Conservation (phyloP, 2,113 vertebrate species). For the Malurus elegans region DNA sequence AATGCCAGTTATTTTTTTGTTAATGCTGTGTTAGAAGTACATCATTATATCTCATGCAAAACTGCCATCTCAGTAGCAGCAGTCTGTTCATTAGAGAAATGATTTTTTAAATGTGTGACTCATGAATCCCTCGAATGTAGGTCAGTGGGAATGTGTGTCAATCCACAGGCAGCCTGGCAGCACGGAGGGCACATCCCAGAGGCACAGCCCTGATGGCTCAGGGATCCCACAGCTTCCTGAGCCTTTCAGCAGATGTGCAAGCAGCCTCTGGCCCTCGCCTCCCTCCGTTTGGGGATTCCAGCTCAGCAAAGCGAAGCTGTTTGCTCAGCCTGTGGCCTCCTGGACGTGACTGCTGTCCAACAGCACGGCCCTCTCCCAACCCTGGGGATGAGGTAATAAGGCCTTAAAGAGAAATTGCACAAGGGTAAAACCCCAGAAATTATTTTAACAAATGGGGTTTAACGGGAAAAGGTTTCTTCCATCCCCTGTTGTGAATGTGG, state of each 20-base stretch:
- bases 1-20: not conserved
- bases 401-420: not conserved
- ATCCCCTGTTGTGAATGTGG: not conserved
- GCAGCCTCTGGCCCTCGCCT: not conserved
- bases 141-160: not conserved
- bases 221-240: not conserved
- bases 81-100: not conserved
- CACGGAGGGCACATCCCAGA: not conserved
- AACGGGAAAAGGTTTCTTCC: not conserved
- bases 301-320: not conserved
- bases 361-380: fast-evolving
- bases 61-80: not conserved
- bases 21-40: not conserved
- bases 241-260: not conserved
- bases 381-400: fast-evolving
- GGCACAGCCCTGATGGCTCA: not conserved
- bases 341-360: not conserved
- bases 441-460: not conserved
- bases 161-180: not conserved
- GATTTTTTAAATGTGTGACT: not conserved
- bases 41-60: not conserved
- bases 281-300: not conserved
- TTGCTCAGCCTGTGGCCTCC: not conserved
- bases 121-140: not conserved
- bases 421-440: not conserved